Evolutionary conservation across 2,797 vertebrate genomes (phyloP), one percentile per base, ranked within the genome.

Genomic region (Microctenopoma lineatum): DNA sequence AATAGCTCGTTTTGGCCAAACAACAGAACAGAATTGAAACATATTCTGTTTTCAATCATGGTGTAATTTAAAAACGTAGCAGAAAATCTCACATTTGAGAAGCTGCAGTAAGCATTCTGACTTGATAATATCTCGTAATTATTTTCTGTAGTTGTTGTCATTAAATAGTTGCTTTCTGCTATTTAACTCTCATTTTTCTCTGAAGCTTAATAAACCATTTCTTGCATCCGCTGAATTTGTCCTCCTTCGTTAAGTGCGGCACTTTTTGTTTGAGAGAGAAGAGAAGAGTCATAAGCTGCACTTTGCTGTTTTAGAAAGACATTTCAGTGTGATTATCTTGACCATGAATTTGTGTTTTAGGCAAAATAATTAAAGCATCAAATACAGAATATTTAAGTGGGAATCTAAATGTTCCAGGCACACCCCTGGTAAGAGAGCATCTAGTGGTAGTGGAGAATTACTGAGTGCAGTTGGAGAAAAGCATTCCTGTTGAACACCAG

Each of bases 401-500:
- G 26, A 38, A 38, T 66, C 16, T 51, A 64, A 66, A 64, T 16
- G 25, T 32, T 46, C 15, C 4, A 42, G 59, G 61, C 39, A 60
- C 51, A 3, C 57, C 55, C 56, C 59, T 42, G 14, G 50, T 29
- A 14, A 29, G 18, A 45, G 71, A 42, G 32, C 32, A 72, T 55
- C 44, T 52, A 66, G 70, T 59, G 50, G 60, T 61, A 51, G 59
- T 10, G 21, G 34, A 80, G 50, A 27, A 59, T 12, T 66, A 46
- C 70, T 57, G 68, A 66, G 26, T 15, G 52, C 34, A 51, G 39
- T 53, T 68, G 38, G 57, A 73, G 66, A 73, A 74, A 71, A 66
- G 57, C 68, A 38, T 77, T 82, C 55, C 73, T 15, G 2, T 66
- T 62, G 47, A 50, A 73, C 56, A 81, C 64, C 47, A 79, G 70